Evolutionary conservation across 2,797 vertebrate species (phyloP).

Genomic region (Artibeus lituratus): DNA sequence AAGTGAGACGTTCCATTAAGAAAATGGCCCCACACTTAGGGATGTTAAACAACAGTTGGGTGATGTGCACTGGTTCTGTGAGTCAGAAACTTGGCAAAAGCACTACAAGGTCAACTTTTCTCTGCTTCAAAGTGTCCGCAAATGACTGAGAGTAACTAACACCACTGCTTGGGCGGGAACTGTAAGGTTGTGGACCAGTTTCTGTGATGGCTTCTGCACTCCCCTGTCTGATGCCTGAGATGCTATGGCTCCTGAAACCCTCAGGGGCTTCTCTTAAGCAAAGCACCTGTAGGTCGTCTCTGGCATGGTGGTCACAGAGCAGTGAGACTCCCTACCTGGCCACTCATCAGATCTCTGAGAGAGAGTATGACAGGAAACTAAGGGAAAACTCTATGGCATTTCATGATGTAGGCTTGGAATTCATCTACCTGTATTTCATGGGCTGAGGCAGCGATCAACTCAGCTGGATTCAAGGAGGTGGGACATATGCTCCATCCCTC

Average conservation of each 20-base stretch:
- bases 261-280: neutral
- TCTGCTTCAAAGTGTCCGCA: neutral
- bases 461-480: neutral
- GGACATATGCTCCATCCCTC: accelerated
- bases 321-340: neutral
- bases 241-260: neutral
- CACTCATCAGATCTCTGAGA: neutral
- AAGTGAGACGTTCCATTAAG: neutral
- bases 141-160: neutral
- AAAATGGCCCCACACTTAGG: neutral
- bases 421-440: neutral
- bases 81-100: neutral
- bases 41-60: neutral
- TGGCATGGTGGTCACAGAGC: neutral
- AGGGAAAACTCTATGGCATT: neutral
- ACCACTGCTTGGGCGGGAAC: accelerated
- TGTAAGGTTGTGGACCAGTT: neutral
- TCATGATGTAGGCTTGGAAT: neutral
- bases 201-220: neutral
- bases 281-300: neutral
- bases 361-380: neutral
- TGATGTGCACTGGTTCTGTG: neutral
- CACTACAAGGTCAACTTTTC: neutral
- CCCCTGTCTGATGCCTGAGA: accelerated
- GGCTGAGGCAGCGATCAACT: neutral